These are phyloP conservation scores for Urophycis tenuis DNA, from an alignment of 2,797 vertebrate species.

Conservation along the genomic window DNA sequence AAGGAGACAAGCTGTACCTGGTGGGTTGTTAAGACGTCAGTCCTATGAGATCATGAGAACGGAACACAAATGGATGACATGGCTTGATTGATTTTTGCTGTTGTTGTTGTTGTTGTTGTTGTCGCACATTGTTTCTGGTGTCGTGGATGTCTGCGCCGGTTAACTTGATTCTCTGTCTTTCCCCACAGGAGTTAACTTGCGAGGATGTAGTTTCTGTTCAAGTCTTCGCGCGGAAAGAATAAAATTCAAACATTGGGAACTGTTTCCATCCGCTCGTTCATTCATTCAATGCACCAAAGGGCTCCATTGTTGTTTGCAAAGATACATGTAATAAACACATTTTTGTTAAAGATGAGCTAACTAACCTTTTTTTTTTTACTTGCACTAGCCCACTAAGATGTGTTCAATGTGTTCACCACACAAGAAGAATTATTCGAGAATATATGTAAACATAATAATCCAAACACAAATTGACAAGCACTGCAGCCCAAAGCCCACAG, in stretches of 20 bases:
- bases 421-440: too few relatives aligned
- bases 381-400: too few relatives aligned
- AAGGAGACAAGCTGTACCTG: conserved; percentile 77
- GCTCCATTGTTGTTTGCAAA: neutral
- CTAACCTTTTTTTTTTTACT: too few relatives aligned
- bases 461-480: neutral
- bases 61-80: neutral
- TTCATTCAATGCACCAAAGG: conserved; percentile 3
- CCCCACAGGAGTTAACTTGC: conserved; percentile 79
- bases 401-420: too few relatives aligned
- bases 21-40: conserved; percentile 58
- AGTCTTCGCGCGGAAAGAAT: conserved; percentile 78
- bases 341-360: neutral
- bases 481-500: neutral
- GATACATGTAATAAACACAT: neutral
- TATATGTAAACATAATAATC: neutral
- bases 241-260: conserved; percentile 25
- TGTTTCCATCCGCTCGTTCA: conserved; percentile 18
- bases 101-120: neutral
- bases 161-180: conserved; percentile 11
- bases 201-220: conserved; percentile 80
- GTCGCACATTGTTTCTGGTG: neutral
- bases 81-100: neutral
- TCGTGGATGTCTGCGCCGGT: neutral
- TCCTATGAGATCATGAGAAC: neutral